Conservation (phyloP, 2,113 vertebrate genomes). For the Merops nubicus region DNA sequence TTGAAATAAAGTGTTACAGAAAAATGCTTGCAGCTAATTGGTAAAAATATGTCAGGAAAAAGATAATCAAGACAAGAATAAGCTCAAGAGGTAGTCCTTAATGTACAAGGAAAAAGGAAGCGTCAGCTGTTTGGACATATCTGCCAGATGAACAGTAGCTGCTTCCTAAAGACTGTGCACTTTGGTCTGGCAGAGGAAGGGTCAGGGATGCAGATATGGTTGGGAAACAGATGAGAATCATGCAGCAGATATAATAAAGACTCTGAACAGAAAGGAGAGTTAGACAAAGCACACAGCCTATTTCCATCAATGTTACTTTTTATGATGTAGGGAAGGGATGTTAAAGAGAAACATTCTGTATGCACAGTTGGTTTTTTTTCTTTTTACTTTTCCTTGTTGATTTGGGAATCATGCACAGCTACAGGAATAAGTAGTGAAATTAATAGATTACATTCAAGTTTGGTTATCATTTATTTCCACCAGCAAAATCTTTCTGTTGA, state of each 20-base stretch:
- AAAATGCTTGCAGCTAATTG: not conserved
- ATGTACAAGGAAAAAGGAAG: not conserved
- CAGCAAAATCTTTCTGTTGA: not conserved
- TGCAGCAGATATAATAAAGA: not conserved
- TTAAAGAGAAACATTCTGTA: not conserved
- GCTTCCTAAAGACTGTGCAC: not conserved
- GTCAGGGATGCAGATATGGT: not conserved
- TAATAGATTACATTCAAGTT: not conserved
- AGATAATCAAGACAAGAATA: not conserved
- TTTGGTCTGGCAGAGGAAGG: not conserved
- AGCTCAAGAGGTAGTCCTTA: not conserved
- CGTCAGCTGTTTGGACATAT: not conserved
- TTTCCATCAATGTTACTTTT: not conserved
- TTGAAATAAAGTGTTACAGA: not conserved
- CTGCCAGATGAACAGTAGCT: not conserved
- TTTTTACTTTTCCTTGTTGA: not conserved
- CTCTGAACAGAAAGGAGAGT: not conserved
- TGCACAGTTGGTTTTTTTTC: not conserved
- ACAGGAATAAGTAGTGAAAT: not conserved
- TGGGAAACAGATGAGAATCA: not conserved
- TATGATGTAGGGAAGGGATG: not conserved
- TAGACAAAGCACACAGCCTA: not conserved
- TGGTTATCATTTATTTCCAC: not conserved
- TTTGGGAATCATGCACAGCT: not conserved
- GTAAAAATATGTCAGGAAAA: not conserved